phyloP scores from a whole-genome alignment of 2,797 vertebrate genomes.

The Liasis olivaceus region DNA sequence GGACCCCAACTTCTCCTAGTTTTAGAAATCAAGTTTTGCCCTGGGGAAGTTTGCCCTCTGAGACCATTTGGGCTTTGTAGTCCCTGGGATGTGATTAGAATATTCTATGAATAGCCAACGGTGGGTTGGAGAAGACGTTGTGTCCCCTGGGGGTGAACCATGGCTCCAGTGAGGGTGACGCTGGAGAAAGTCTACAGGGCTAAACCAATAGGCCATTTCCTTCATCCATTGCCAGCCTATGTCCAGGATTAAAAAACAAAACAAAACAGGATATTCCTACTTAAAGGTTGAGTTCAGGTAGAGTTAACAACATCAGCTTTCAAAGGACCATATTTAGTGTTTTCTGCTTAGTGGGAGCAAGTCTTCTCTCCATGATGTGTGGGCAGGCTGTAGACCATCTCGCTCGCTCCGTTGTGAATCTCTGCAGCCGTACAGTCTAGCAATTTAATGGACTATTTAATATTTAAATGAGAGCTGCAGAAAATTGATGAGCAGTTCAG shows the following conservation, averaged over 20 bases:
- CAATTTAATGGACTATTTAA: background rate
- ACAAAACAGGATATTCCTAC: slow-evolving; percentile 15
- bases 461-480: slow-evolving; percentile 1
- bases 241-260: background rate
- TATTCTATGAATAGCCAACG: background rate
- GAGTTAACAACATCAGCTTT: background rate
- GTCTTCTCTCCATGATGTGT: background rate
- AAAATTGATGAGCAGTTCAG: background rate
- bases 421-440: background rate
- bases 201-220: background rate
- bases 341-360: background rate
- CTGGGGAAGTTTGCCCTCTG: background rate
- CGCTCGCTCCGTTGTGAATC: background rate
- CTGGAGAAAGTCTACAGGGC: background rate
- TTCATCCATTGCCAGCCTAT: background rate
- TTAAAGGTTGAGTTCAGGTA: background rate
- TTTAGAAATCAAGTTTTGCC: background rate
- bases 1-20: background rate
- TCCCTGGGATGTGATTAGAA: background rate
- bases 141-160: background rate
- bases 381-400: background rate
- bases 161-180: background rate
- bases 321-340: background rate
- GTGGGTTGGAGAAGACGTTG: background rate
- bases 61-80: background rate